Base-by-base conservation (phyloP, 2,113 vertebrate genomes). In the Triplophysa rosa region DNA sequence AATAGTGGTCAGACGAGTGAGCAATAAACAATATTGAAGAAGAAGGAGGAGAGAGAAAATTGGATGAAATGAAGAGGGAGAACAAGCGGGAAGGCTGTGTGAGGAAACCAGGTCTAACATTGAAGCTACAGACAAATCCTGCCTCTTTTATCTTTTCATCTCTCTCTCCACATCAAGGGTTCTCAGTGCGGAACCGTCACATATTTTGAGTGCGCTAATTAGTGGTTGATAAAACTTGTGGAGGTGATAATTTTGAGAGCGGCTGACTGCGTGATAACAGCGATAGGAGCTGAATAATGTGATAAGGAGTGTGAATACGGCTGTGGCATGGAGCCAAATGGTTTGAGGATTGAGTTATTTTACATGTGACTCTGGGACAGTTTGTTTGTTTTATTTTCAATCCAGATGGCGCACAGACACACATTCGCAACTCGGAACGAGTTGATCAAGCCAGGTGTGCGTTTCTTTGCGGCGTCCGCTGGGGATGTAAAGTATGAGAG, bases 391-490 rank as follows among this genome's bases (percentile, higher is more conserved):
- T 6, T 24, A 24, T 29, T 33, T 21, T 13, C 3, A 40, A 13
- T 58, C 19, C 29, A 71, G 69, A 72, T 58, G 52, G 52, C 10
- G 2, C 52, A 58, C 19, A 71, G 68, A 58, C 7, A 58, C n/a
- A 58, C 54, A 8, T 21, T n/a, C n/a, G 54, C 6, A 45, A 45
- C 54, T 54, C 49, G 16, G 49, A 16, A 52, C 0, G 17, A 58
- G 8, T 58, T 8, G 5, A 9, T 58, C 5, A 14, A 67, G 21
- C 54, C n/a, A 72, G 33, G 33, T 61, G 54, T 40, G 40, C 33
- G 4, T 58, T 58, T n/a, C 7, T 58, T 61, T 40, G n/a, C 13
- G 9, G n/a, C 19, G 54, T 61, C n/a, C 33, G 40, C 54, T 73
- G 40, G n/a, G 58, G n/a, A 61, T 0, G 17, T 23, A 42, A 40